Evolutionary conservation across 2,797 vertebrate genomes (phyloP).

Genomic region (Scolopax rusticola): DNA sequence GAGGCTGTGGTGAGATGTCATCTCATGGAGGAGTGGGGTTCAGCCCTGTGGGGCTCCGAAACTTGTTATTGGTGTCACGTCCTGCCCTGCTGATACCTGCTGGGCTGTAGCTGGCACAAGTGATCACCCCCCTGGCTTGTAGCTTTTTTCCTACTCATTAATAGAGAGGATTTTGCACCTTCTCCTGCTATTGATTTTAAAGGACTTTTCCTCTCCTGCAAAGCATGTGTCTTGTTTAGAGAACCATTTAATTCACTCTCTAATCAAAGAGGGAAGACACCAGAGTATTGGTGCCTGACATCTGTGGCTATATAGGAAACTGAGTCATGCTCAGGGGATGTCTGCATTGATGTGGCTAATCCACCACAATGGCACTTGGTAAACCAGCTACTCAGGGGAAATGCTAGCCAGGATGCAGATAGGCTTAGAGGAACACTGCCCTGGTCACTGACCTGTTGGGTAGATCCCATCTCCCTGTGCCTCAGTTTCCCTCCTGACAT

Average conservation of each 20-base stretch:
- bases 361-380: neutral
- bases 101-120: neutral
- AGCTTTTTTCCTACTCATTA: neutral
- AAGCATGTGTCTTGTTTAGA: neutral
- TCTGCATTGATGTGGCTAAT: neutral
- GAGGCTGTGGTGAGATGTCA: neutral
- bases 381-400: neutral
- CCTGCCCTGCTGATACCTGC: neutral
- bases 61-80: rapidly evolving
- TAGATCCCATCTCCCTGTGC: neutral
- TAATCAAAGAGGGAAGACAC: neutral
- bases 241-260: slow-evolving; percentile 20
- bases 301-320: neutral
- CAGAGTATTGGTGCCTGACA: neutral
- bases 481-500: neutral
- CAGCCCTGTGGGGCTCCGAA: neutral
- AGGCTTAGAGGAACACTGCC: neutral
- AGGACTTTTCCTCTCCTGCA: neutral
- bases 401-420: neutral
- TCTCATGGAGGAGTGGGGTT: rapidly evolving
- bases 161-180: neutral
- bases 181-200: neutral
- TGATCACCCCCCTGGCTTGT: neutral
- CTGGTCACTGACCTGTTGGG: neutral
- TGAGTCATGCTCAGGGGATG: rapidly evolving